A percentile compares a stretch with the other conserved stretches of the same genome.
Evolutionary conservation across 2,113 vertebrate species (phyloP).

Genomic region (Arizona elegans): DNA sequence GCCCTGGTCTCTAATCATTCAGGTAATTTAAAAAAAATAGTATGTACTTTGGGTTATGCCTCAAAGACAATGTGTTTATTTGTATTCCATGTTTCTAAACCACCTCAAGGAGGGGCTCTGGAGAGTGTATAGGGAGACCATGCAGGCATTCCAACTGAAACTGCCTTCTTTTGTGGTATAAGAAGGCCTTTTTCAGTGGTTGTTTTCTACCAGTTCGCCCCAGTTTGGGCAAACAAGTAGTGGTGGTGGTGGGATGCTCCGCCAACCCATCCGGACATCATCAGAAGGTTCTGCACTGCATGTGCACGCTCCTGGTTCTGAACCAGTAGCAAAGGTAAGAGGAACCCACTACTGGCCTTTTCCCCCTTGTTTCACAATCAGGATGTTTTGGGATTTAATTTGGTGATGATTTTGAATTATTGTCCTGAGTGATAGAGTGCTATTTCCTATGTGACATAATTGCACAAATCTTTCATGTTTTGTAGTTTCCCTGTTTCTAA

Average conservation of each 20-base stretch:
- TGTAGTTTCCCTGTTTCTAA: neutral
- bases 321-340: too few relatives aligned
- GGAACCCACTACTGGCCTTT: neutral
- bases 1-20: neutral
- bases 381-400: neutral
- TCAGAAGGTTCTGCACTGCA: too few relatives aligned
- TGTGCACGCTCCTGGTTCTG: too few relatives aligned
- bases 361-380: neutral
- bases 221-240: too few relatives aligned
- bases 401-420: neutral
- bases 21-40: neutral
- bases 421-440: neutral
- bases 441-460: neutral
- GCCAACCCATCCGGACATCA: too few relatives aligned
- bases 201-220: too few relatives aligned
- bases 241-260: too few relatives aligned
- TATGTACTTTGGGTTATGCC: neutral
- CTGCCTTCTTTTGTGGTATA: neutral
- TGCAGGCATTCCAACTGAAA: neutral
- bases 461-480: neutral
- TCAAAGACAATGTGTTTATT: neutral
- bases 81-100: neutral
- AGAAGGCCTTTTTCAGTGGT: neutral
- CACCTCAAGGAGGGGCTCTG: neutral
- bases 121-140: neutral